Evolutionary conservation across 2,888 invertebrate genomes (phyloP).

Genomic region (Antheraea yamamai): DNA sequence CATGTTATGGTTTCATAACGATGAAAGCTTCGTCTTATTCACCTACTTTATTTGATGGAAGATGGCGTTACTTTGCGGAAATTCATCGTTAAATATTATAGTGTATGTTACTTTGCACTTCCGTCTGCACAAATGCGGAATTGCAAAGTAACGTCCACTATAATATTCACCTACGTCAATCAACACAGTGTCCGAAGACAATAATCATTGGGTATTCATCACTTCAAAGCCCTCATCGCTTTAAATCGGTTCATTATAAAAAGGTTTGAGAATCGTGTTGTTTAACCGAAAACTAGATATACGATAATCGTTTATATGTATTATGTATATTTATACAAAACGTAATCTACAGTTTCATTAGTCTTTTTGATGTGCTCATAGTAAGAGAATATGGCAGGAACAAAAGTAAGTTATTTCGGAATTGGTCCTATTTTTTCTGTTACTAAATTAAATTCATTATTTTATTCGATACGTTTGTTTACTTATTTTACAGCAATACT

Average conservation of each 20-base stretch:
- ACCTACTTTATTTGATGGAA: no score
- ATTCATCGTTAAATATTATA: no score
- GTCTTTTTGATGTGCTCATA: not conserved
- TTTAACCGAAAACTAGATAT: conserved; percentile 2
- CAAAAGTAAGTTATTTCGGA: conserved; percentile 2
- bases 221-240: not conserved
- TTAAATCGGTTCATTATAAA: not conserved
- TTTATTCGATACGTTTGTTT: not conserved
- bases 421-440: not conserved
- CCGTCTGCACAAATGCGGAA: no score
- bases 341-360: not conserved
- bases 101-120: no score
- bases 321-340: conserved; percentile 5
- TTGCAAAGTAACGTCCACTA: no score
- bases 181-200: no score
- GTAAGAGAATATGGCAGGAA: not conserved
- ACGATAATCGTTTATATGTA: conserved; percentile 3
- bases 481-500: not conserved
- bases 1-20: no score
- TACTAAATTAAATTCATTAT: not conserved
- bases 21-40: no score
- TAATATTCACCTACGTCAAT: no score
- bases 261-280: conserved; percentile 2
- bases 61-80: no score
- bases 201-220: no score